A percentile compares a stretch with the other conserved stretches of the same genome.
Evolutionary conservation across 2,113 vertebrate species (phyloP).

Genomic region (Herpailurus yagouaroundi): DNA sequence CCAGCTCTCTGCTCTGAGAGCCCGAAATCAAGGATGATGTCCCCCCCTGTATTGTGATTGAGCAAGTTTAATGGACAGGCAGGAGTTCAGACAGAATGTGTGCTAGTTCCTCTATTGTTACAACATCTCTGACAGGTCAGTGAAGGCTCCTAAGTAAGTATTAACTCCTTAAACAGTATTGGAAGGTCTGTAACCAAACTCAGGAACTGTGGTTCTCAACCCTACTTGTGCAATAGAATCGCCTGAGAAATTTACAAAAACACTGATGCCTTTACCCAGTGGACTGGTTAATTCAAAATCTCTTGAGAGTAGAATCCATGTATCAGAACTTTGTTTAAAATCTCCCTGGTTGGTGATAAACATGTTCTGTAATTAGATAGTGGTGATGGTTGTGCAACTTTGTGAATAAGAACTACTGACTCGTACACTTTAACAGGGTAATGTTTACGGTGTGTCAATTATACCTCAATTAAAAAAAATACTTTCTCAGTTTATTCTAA

Average conservation of each 20-base stretch:
- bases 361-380: neutral
- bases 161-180: neutral
- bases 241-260: neutral
- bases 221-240: neutral
- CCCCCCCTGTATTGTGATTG: neutral
- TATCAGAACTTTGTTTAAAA: conserved; percentile 22
- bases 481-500: neutral
- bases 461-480: neutral
- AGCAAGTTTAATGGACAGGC: neutral
- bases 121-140: neutral
- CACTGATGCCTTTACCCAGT: neutral
- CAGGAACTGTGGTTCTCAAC: neutral
- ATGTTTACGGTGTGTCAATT: neutral
- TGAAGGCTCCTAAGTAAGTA: neutral
- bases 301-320: neutral
- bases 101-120: neutral
- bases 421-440: neutral
- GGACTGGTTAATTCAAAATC: neutral
- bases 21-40: neutral
- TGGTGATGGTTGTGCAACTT: neutral
- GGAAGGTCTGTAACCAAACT: neutral
- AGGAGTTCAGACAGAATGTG: neutral
- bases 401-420: neutral
- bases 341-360: neutral
- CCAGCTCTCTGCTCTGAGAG: neutral